Conservation (phyloP, 2,888 invertebrate species). For the Andricus quercusramuli region DNA sequence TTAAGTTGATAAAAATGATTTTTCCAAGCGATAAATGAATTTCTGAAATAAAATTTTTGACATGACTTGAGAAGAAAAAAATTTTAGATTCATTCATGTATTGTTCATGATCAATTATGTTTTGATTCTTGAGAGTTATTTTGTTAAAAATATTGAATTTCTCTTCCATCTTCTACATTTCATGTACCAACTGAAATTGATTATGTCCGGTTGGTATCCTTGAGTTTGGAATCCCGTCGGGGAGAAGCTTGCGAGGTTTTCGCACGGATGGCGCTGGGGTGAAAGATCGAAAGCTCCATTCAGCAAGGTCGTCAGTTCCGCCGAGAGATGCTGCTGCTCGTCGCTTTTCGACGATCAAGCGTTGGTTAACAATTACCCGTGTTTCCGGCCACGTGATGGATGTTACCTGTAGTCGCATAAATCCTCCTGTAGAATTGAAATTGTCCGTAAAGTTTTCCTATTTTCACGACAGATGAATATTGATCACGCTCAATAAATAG, state of each 20-base stretch:
- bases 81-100: neutral
- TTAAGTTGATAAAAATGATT: too few species aligned
- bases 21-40: too few species aligned
- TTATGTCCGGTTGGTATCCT: constrained; percentile 53
- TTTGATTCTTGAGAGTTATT: neutral
- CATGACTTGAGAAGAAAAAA: neutral
- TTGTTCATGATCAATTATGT: neutral
- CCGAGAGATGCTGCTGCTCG: constrained; percentile 66
- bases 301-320: constrained; percentile 49
- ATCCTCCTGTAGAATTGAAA: constrained; percentile 44
- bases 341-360: constrained; percentile 56
- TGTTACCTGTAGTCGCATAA: constrained; percentile 69
- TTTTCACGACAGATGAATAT: constrained; percentile 2
- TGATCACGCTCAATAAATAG: neutral
- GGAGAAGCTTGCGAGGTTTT: constrained; percentile 62
- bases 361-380: constrained; percentile 67
- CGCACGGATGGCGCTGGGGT: constrained; percentile 67
- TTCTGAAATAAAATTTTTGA: too few species aligned
- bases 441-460: constrained; percentile 30
- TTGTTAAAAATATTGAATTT: neutral
- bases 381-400: constrained; percentile 64
- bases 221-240: constrained; percentile 24
- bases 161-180: constrained; percentile 26
- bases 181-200: constrained; percentile 54
- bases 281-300: constrained; percentile 57